A percentile compares a stretch with the other conserved stretches of the same genome.
Conservation (phyloP, 2,113 vertebrate genomes). For the Erythrocercus mccallii region DNA sequence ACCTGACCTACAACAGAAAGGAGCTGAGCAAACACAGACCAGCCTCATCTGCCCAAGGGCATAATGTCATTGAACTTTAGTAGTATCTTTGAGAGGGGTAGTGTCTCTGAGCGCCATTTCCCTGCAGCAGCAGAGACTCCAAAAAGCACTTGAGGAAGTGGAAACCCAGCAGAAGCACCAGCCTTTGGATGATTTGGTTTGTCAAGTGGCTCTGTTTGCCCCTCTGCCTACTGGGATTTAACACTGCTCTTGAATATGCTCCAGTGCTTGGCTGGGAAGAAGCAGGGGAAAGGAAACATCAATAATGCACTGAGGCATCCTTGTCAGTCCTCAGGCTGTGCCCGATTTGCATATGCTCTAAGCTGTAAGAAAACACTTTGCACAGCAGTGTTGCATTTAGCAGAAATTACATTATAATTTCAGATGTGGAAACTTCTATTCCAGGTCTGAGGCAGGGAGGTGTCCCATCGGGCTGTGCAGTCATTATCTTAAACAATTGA, state of each 20-base stretch:
- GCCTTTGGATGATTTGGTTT: neutral
- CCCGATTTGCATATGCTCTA: conserved; percentile 27
- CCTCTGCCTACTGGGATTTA: neutral
- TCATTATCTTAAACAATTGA: conserved; percentile 34
- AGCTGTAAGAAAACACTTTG: conserved; percentile 20
- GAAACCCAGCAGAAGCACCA: neutral
- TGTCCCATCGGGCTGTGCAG: neutral
- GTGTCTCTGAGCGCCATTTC: neutral
- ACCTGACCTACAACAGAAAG: neutral
- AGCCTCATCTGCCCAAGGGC: neutral
- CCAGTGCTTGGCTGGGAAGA: neutral
- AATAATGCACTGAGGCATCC: neutral
- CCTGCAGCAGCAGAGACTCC: neutral
- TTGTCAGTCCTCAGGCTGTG: neutral
- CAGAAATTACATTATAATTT: conserved; percentile 66
- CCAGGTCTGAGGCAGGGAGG: neutral
- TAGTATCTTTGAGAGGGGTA: neutral
- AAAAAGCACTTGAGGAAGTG: neutral
- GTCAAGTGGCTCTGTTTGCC: neutral
- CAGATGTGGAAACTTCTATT: conserved; percentile 38
- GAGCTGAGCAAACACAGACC: neutral
- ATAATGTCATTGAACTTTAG: accelerated
- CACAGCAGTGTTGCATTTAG: conserved; percentile 30
- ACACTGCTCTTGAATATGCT: accelerated
- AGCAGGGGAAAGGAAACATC: neutral